Evolutionary conservation across 2,797 vertebrate species (phyloP).

Genomic region (Corythornis leucogaster): DNA sequence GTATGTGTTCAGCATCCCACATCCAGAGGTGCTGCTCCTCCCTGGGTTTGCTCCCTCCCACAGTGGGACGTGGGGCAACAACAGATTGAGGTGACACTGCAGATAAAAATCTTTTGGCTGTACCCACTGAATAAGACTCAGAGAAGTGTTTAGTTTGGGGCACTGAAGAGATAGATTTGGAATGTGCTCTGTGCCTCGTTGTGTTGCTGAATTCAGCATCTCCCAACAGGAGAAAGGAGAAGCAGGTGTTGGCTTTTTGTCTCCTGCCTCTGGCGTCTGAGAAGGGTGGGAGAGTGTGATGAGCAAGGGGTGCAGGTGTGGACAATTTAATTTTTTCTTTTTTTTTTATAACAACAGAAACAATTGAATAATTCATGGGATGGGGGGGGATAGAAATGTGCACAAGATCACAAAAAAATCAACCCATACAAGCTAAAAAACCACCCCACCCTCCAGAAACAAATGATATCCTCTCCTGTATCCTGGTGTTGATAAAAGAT

Average conservation of each 20-base stretch:
- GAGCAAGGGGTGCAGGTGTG: neutral
- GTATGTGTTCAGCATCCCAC: neutral
- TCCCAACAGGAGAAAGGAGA: neutral
- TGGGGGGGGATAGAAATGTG: neutral
- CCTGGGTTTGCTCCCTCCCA: neutral
- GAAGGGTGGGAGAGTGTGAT: neutral
- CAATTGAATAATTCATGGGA: fast-evolving
- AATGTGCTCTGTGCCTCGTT: neutral
- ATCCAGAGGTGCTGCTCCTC: neutral
- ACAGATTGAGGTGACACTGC: neutral
- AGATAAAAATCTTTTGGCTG: neutral
- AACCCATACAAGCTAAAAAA: neutral
- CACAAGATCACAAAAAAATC: neutral
- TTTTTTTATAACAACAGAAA: neutral
- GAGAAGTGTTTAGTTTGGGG: neutral
- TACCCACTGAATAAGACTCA: neutral
- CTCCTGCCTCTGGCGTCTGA: neutral
- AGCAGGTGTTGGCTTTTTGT: neutral
- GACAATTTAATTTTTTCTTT: neutral
- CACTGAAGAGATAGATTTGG: neutral
- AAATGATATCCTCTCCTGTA: neutral
- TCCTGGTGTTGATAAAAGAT: neutral
- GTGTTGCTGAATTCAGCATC: neutral
- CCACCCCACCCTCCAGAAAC: neutral
- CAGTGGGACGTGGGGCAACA: fast-evolving